phyloP scores from a whole-genome alignment of 2,888 invertebrate species.

The Temnothorax ravouxi region DNA sequence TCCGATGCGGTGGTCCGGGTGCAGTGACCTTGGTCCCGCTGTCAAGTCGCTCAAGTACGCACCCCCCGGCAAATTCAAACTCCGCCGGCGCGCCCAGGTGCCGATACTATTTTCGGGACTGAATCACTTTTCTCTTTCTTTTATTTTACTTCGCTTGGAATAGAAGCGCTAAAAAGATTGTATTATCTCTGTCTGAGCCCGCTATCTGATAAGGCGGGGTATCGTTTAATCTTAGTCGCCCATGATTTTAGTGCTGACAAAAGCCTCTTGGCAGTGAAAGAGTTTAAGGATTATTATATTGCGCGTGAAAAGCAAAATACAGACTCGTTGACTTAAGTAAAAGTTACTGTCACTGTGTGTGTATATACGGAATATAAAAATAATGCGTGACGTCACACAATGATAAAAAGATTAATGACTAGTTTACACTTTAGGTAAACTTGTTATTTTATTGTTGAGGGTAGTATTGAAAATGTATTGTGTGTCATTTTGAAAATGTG shows the following conservation, averaged over 20 bases:
- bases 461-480: not conserved
- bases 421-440: not conserved
- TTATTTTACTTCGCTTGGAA: not conserved
- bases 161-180: too few relatives aligned
- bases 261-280: not conserved
- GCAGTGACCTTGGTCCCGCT: slow-evolving; percentile 85
- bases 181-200: not conserved
- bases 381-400: not conserved
- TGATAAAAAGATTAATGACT: slow-evolving; percentile 56
- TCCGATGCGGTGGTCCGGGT: slow-evolving; percentile 73
- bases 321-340: not conserved
- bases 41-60: slow-evolving; percentile 77
- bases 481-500: not conserved
- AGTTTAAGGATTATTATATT: not conserved
- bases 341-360: not conserved
- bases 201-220: not conserved
- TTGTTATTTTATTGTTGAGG: not conserved
- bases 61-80: slow-evolving; percentile 79
- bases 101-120: too few relatives aligned
- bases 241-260: not conserved
- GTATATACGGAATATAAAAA: not conserved
- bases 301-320: not conserved
- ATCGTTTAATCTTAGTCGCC: not conserved
- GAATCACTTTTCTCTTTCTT: too few relatives aligned
- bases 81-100: not conserved